Evolutionary conservation across 2,797 vertebrate genomes (phyloP).

Genomic region (Syngnathus acus): DNA sequence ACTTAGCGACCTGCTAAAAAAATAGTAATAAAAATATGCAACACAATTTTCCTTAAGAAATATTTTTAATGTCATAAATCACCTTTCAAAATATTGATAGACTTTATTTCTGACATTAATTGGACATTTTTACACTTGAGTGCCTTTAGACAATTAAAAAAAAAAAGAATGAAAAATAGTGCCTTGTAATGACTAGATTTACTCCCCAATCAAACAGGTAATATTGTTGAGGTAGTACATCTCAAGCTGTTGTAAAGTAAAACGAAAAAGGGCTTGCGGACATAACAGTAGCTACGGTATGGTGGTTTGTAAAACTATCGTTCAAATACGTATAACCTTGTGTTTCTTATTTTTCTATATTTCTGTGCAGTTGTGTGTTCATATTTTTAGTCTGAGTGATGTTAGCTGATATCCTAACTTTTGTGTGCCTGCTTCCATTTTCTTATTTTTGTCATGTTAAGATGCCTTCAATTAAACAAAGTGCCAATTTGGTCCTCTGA

Average conservation of each 20-base stretch:
- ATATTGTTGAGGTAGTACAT: neutral
- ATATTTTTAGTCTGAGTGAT: constrained; percentile 1
- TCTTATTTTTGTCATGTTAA: constrained; percentile 10
- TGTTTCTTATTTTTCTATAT: neutral
- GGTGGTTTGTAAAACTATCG: constrained; percentile 16
- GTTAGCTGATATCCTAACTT: neutral
- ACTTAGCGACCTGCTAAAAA: neutral
- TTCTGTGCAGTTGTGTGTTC: constrained; percentile 9
- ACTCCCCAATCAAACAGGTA: neutral
- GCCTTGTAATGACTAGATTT: neutral
- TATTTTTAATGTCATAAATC: neutral
- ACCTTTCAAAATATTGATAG: neutral
- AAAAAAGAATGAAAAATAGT: neutral
- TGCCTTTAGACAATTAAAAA: neutral
- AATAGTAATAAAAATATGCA: neutral
- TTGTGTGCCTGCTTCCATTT: constrained; percentile 6
- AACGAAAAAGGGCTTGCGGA: neutral
- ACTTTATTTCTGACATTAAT: neutral
- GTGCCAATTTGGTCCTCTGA: constrained; percentile 19
- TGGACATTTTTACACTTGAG: neutral
- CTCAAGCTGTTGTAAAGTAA: neutral
- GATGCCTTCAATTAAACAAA: constrained; percentile 22
- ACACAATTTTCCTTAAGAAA: neutral
- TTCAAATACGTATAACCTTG: neutral
- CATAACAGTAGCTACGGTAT: neutral